A percentile compares a stretch with the other conserved stretches of the same genome.
Conservation (phyloP, 2,797 vertebrate genomes). For the Leuciscus waleckii region DNA sequence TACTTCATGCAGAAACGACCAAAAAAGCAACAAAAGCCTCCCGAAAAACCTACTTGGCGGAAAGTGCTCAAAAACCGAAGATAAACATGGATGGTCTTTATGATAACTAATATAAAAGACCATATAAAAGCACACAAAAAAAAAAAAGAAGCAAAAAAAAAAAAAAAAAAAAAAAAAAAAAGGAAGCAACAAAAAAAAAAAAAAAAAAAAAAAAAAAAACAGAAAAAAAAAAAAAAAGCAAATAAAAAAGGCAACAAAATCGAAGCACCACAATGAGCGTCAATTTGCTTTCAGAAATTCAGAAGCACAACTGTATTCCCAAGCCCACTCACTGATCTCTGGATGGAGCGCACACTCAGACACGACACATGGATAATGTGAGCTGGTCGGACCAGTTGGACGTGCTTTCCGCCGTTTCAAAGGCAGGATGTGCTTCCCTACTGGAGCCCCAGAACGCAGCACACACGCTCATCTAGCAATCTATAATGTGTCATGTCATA, state of each 20-base stretch:
- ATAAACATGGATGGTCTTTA: neutral
- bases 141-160: too few relatives aligned
- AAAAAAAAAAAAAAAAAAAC: too few relatives aligned
- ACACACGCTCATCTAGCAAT: neutral
- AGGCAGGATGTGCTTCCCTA: slow-evolving; percentile 49
- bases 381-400: slow-evolving; percentile 34
- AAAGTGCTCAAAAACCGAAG: neutral
- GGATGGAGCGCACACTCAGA: neutral
- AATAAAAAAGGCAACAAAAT: neutral
- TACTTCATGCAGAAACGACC: neutral
- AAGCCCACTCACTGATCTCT: neutral
- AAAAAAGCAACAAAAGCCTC: neutral
- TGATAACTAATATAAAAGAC: too few relatives aligned
- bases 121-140: too few relatives aligned
- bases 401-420: slow-evolving; percentile 41
- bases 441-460: slow-evolving; percentile 25
- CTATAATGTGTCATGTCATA: neutral
- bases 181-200: too few relatives aligned
- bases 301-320: neutral
- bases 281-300: neutral
- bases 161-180: too few relatives aligned
- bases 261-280: neutral
- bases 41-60: neutral
- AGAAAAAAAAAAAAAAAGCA: too few relatives aligned
- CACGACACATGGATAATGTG: neutral